Base-by-base conservation (phyloP, 2,888 invertebrate genomes). In the Biston stratarius region DNA sequence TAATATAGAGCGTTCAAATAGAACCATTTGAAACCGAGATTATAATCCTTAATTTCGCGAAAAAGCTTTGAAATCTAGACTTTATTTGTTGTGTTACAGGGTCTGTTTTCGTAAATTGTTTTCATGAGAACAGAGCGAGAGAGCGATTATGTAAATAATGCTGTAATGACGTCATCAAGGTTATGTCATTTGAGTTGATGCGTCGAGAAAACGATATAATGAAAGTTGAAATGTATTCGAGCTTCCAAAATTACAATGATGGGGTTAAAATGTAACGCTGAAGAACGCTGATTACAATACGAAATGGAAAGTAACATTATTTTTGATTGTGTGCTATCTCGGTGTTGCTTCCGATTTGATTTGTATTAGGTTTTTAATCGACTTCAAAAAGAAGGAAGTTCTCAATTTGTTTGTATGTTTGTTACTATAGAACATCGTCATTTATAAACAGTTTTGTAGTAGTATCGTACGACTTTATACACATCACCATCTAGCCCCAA, bases 91-190 rank as follows among this genome's bases (percentile, higher is more conserved):
- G 55, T 15, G 10, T 8, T 14, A 67, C 60, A 69, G 14, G 48
- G 56, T 11, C 3, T 24, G 45, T 67, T 59, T 61, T 61, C 36
- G 44, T 14, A 14, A 38, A 38, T 34, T 52, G 40, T 52, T 59
- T 62, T 15, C 42, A 14, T 12, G 14, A 62, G 36, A 67, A 60
- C 51, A 67, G 63, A 55, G 55, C 58, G 62, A 67, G 60, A 75
- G 74, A 77, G 83, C 84, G 86, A 89, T 89, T 89, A 89, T 88
- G 89, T 86, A 88, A 89, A 89, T 88, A 85, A 81, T 83, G 81
- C 80, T 79, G 80, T 88, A 88, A 89, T 87, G 87, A 85, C 83
- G 83, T 85, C 88, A 88, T 88, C 84, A 85, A 73, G 84, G 86
- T 84, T 83, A 83, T 83, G 83, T 85, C 85, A 83, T 85, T 86